Evolutionary conservation across 2,888 invertebrate genomes (phyloP).

Genomic region (Hydrotaea diabolus): DNA sequence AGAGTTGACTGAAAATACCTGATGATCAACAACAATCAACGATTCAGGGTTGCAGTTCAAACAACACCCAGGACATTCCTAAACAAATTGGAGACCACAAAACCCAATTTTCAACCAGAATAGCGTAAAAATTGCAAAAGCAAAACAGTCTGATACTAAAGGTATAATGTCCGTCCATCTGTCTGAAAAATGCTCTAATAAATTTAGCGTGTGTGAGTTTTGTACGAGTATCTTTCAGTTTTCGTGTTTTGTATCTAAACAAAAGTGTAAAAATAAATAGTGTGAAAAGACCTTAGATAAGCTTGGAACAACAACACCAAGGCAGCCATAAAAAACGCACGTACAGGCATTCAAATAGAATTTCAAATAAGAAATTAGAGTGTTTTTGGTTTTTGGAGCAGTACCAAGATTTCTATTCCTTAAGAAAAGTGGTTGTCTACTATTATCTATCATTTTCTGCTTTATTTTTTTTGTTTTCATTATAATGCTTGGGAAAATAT

Average conservation of each 20-base stretch:
- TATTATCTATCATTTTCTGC: constrained; percentile 49
- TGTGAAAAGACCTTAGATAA: constrained; percentile 60
- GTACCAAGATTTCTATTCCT: constrained; percentile 3
- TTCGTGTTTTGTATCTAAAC: constrained; percentile 50
- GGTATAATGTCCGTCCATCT: neutral
- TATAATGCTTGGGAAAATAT: constrained; percentile 57
- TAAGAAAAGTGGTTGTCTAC: neutral
- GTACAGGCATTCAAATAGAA: neutral
- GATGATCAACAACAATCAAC: too few relatives aligned
- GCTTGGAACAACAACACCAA: constrained; percentile 31
- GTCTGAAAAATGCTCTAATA: constrained; percentile 57
- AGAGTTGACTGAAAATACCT: too few relatives aligned
- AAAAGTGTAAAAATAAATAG: constrained; percentile 64
- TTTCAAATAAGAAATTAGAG: constrained; percentile 5
- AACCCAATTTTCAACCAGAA: constrained; percentile 32
- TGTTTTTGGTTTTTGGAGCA: neutral
- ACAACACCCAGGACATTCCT: too few relatives aligned
- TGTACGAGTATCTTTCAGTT: neutral
- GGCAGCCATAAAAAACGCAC: constrained; percentile 4
- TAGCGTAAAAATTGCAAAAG: constrained; percentile 39
- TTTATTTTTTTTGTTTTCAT: neutral
- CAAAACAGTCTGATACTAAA: too few relatives aligned
- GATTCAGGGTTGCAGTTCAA: too few relatives aligned
- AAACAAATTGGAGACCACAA: neutral
- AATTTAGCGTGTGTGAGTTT: constrained; percentile 46